These are phyloP conservation scores for Standfussiana lucernea DNA, from an alignment of 2,888 invertebrate genomes.

Conservation along the genomic window DNA sequence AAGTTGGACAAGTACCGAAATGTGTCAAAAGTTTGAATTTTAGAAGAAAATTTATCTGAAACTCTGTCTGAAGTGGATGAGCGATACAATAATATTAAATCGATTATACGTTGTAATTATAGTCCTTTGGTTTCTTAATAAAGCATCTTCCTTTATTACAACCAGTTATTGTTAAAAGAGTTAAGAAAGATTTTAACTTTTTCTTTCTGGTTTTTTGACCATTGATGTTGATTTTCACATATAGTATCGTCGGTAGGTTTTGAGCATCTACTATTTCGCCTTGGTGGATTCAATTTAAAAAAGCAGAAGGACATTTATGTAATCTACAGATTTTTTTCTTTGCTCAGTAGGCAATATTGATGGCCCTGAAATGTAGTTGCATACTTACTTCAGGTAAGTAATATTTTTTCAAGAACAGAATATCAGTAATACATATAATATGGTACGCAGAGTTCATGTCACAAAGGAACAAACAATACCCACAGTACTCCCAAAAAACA, in stretches of 20 bases:
- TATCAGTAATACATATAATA: not conserved
- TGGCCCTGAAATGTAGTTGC: not conserved
- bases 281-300: not conserved
- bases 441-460: not conserved
- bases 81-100: slow-evolving; percentile 38
- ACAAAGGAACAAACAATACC: slow-evolving; percentile 38
- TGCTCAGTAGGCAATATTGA: not conserved
- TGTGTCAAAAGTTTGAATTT: slow-evolving; percentile 35
- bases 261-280: not conserved
- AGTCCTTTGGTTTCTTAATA: not conserved
- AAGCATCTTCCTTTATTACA: too few relatives aligned
- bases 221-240: not conserved
- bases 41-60: slow-evolving; percentile 42
- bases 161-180: not conserved
- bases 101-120: slow-evolving; percentile 16
- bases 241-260: not conserved
- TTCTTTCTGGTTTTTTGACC: not conserved
- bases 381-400: not conserved
- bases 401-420: not conserved
- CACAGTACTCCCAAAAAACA: slow-evolving; percentile 39
- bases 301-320: not conserved
- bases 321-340: not conserved
- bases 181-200: not conserved
- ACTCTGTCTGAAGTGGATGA: slow-evolving; percentile 22
- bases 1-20: slow-evolving; percentile 41